phyloP scores from a whole-genome alignment of 1,140 invertebrate genomes.

The Ooceraea biroi region DNA sequence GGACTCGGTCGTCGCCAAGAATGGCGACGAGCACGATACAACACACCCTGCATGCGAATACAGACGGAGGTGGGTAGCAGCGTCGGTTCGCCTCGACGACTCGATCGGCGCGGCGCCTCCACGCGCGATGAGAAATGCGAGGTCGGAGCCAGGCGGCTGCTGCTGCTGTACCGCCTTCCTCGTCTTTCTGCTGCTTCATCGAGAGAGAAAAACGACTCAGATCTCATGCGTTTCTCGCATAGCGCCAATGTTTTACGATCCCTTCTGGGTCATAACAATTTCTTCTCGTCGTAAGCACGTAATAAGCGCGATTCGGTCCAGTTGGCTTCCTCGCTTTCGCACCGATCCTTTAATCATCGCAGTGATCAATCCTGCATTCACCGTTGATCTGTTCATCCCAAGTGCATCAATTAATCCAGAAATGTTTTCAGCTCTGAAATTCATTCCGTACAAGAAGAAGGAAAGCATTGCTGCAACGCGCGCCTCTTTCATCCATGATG shows the following conservation, averaged over 20 bases:
- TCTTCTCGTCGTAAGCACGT: neutral
- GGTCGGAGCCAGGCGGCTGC: slow-evolving; percentile 46
- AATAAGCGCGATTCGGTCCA: too few species aligned
- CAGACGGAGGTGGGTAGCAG: slow-evolving; percentile 7
- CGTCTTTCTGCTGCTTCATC: neutral
- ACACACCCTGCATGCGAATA: slow-evolving; percentile 18
- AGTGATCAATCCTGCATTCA: too few species aligned
- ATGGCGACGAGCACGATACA: slow-evolving; percentile 7
- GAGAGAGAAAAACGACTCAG: neutral
- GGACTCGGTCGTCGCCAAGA: slow-evolving; percentile 24
- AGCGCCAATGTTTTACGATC: neutral
- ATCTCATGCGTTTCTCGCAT: slow-evolving; percentile 10
- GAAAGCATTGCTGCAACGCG: too few species aligned
- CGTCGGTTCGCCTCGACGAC: slow-evolving; percentile 19
- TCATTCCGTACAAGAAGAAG: too few species aligned
- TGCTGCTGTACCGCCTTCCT: neutral
- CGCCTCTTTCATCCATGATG: too few species aligned
- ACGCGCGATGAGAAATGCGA: slow-evolving; percentile 57
- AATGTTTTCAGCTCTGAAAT: too few species aligned
- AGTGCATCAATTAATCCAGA: too few species aligned
- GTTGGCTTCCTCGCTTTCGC: too few species aligned
- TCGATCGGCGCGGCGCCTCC: slow-evolving; percentile 63
- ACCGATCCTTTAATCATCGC: too few species aligned
- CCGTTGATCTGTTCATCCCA: too few species aligned
- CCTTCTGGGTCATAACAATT: neutral